These are phyloP conservation scores for Ctena decussata DNA, from an alignment of 2,888 invertebrate species.

Conservation along the genomic window DNA sequence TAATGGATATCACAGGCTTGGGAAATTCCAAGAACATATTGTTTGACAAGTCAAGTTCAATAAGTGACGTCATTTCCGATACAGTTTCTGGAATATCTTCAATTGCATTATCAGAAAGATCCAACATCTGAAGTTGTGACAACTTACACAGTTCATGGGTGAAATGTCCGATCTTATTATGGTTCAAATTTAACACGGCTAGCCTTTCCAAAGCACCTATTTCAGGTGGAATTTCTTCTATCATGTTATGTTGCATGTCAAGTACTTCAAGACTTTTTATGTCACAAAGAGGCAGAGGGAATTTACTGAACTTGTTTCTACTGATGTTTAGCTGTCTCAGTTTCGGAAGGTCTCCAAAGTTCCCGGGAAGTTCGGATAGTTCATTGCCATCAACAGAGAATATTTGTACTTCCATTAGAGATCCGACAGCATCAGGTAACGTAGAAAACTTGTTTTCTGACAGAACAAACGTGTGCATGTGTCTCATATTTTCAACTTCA, in stretches of 20 bases:
- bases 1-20: constrained; percentile 77
- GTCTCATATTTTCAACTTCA: constrained; percentile 81
- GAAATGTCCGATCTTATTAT: constrained; percentile 76
- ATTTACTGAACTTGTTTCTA: constrained; percentile 75
- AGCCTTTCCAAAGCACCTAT: constrained; percentile 76
- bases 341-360: constrained; percentile 77
- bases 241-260: constrained; percentile 75
- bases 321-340: constrained; percentile 79
- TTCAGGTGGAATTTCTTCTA: constrained; percentile 73
- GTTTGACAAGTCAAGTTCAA: constrained; percentile 81
- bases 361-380: constrained; percentile 76
- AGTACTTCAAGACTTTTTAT: constrained; percentile 74
- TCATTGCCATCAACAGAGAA: constrained; percentile 76
- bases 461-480: constrained; percentile 78
- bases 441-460: constrained; percentile 75
- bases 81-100: constrained; percentile 89
- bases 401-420: constrained; percentile 75
- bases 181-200: constrained; percentile 68
- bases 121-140: constrained; percentile 68
- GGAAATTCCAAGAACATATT: constrained; percentile 84
- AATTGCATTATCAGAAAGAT: constrained; percentile 78
- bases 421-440: constrained; percentile 76
- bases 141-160: constrained; percentile 75
- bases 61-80: constrained; percentile 90
- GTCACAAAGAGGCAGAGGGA: constrained; percentile 76